phyloP scores from a whole-genome alignment of 2,113 vertebrate genomes.

The Argyrosomus japonicus region DNA sequence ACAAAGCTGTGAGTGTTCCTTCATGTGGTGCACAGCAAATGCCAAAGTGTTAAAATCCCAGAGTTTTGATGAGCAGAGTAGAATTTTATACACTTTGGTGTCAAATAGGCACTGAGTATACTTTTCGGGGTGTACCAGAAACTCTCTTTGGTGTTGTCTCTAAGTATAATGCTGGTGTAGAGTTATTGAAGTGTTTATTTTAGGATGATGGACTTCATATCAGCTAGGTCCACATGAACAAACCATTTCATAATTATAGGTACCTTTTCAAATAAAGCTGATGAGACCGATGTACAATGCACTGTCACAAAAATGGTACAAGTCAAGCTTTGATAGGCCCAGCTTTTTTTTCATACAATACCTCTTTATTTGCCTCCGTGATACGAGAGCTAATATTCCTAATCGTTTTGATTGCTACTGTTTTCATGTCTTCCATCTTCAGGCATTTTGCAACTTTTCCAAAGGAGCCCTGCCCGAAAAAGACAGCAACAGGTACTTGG shows the following conservation, averaged over 20 bases:
- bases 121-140: too few relatives aligned
- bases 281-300: background rate
- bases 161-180: too few relatives aligned
- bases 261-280: background rate
- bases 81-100: too few relatives aligned
- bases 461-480: conserved; percentile 15
- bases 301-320: background rate
- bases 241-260: background rate
- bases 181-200: too few relatives aligned
- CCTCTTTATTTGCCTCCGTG: background rate
- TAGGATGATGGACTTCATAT: background rate
- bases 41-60: too few relatives aligned
- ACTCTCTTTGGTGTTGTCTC: too few relatives aligned
- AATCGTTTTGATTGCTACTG: conserved; percentile 19
- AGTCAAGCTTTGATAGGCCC: background rate
- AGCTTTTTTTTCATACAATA: background rate
- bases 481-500: background rate
- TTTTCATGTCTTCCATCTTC: background rate
- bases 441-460: conserved; percentile 24
- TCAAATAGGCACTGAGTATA: too few relatives aligned
- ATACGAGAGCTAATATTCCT: background rate
- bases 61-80: too few relatives aligned
- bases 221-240: background rate
- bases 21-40: too few relatives aligned
- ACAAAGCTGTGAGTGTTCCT: too few relatives aligned